Conservation (phyloP, 2,113 vertebrate genomes). For the Calypte anna region DNA sequence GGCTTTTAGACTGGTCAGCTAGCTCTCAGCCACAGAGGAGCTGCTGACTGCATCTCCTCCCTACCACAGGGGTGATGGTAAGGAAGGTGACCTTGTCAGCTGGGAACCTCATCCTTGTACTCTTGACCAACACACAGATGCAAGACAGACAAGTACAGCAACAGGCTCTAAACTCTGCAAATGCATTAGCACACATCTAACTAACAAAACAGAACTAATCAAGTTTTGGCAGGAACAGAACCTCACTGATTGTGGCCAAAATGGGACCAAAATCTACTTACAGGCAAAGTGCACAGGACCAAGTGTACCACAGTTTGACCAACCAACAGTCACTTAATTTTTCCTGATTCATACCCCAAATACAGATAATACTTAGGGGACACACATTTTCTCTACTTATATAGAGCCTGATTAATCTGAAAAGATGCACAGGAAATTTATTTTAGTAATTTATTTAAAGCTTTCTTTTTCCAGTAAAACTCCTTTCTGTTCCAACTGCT, state of each 20-base stretch:
- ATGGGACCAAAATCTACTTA: not conserved
- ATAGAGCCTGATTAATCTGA: not conserved
- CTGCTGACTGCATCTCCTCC: not conserved
- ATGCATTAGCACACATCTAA: not conserved
- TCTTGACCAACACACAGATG: not conserved
- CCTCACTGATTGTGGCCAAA: not conserved
- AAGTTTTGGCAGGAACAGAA: not conserved
- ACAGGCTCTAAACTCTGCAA: not conserved
- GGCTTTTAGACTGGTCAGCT: not conserved
- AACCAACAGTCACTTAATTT: not conserved
- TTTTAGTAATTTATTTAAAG: not conserved
- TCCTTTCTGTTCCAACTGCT: not conserved
- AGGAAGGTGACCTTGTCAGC: accelerated
- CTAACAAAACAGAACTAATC: not conserved
- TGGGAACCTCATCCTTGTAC: not conserved
- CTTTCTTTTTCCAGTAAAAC: not conserved
- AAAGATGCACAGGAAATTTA: not conserved
- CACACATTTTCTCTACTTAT: not conserved
- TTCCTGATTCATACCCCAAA: not conserved
- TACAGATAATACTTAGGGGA: not conserved
- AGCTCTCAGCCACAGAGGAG: not conserved
- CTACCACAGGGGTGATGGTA: accelerated
- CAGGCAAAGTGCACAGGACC: accelerated
- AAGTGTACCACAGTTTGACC: not conserved
- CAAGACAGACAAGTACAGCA: not conserved